Evolutionary conservation across 2,797 vertebrate species (phyloP).

Genomic region (Natrix natrix): DNA sequence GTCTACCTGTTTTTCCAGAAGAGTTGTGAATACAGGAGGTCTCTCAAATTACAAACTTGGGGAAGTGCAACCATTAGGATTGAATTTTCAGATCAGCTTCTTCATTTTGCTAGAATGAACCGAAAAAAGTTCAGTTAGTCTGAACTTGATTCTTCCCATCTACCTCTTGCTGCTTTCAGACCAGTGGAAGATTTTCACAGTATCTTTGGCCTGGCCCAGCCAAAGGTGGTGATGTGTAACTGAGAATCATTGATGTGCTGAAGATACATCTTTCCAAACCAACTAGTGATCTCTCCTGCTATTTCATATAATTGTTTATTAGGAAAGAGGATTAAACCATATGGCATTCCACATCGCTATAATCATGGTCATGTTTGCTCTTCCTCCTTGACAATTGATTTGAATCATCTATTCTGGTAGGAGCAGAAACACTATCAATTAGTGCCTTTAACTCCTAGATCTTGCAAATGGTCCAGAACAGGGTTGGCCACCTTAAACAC

Average conservation of each 20-base stretch:
- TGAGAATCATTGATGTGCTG: neutral
- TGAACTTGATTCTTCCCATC: neutral
- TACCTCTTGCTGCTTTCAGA: neutral
- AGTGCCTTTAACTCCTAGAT: neutral
- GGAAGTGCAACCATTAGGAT: neutral
- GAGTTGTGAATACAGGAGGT: neutral
- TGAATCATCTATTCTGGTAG: neutral
- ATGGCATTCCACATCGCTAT: neutral
- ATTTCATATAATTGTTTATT: neutral
- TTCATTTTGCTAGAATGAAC: neutral
- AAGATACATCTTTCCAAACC: neutral
- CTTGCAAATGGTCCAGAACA: neutral
- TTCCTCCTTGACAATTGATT: neutral
- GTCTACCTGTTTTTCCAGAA: neutral
- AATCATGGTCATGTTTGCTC: neutral
- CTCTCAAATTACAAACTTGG: neutral
- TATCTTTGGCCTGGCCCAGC: neutral
- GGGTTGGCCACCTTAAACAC: too few species aligned
- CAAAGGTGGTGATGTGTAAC: neutral
- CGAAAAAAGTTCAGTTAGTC: neutral
- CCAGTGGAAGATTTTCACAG: neutral
- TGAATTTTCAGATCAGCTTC: neutral
- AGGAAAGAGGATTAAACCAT: neutral
- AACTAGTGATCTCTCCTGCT: neutral
- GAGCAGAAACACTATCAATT: neutral